Base-by-base conservation (phyloP, 2,113 vertebrate genomes). In the Hyaena hyaena region DNA sequence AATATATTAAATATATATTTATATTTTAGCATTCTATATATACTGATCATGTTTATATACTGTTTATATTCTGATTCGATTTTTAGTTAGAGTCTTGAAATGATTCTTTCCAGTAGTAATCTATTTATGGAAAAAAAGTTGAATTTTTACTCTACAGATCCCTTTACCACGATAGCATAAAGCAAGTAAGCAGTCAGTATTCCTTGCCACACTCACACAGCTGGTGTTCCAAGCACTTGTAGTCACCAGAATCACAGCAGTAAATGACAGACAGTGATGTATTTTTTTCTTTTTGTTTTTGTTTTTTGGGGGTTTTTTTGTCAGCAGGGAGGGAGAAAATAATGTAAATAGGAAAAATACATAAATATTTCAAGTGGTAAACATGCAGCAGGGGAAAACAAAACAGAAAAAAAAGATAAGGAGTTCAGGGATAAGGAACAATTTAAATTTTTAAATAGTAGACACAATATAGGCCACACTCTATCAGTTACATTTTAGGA, bases 61-160 rank as follows among this genome's bases (percentile, higher is more conserved):
- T 61, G 23, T 61, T 84, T 74, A 26, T 96, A 5, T 65, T 85
- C 7, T 63, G 2, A 53, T 55, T 63, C 76, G 71, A 71, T 84
- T 89, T 96, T n/a, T 35, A 88, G 39, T 63, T 76, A 83, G 10
- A 87, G 8, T 63, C 63, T 71, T 95, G 17, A 77, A 88, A 71
- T 84, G 16, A 92, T 71, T 96, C 77, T 65, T 50, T 96, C 39
- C 10, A 74, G 31, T 28, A 35, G 31, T 48, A 79, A 85, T 85
- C 85, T 73, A 89, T 85, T 89, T 73, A 35, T 45, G 45, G 73
- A 85, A 80, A 2, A 55, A 71, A 85, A 93, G 55, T 77, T 69
- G 39, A 63, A 76, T 92, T 81, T 23, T 53, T 77, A 21, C 26
- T 77, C 39, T 63, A 55, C 7, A 83, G 28, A 83, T 83, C 23